phyloP scores from a whole-genome alignment of 2,888 invertebrate genomes.

The Zele albiditarsus region DNA sequence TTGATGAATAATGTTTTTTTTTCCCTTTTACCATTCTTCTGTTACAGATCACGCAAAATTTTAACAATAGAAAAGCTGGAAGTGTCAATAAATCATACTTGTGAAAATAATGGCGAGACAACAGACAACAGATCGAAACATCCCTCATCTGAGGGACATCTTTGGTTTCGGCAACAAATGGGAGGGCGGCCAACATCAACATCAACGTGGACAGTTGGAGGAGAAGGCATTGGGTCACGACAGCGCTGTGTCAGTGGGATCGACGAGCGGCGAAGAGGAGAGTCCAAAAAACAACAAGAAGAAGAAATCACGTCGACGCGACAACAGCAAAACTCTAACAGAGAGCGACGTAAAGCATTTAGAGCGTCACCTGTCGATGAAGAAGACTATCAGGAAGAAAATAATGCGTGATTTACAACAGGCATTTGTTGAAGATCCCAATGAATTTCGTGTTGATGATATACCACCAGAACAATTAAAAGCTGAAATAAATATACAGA shows the following conservation, averaged over 20 bases:
- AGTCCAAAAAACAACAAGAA: constrained; percentile 75
- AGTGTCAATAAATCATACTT: constrained; percentile 37
- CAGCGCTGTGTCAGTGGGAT: constrained; percentile 71
- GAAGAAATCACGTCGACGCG: constrained; percentile 78
- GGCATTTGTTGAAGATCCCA: constrained; percentile 82
- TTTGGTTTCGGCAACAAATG: constrained; percentile 78
- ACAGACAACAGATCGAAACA: constrained; percentile 81
- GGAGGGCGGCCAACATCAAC: constrained; percentile 55
- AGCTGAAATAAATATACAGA: constrained; percentile 80
- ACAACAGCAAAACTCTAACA: constrained; percentile 80
- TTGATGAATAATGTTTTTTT: constrained; percentile 6
- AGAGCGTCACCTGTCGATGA: constrained; percentile 89
- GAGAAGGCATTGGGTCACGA: constrained; percentile 70
- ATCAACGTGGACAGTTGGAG: constrained; percentile 59
- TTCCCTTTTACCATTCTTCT: background rate
- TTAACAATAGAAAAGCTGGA: constrained; percentile 38
- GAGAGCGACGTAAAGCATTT: constrained; percentile 83
- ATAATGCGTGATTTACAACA: constrained; percentile 89
- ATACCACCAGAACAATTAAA: constrained; percentile 81
- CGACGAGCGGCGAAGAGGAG: constrained; percentile 71
- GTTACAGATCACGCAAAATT: constrained; percentile 27
- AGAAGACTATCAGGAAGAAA: constrained; percentile 89
- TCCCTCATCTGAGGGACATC: constrained; percentile 85
- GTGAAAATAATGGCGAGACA: constrained; percentile 61
- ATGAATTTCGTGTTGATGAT: constrained; percentile 82